Base-by-base conservation (phyloP, 2,888 invertebrate species). In the Erpobdella octoculata region DNA sequence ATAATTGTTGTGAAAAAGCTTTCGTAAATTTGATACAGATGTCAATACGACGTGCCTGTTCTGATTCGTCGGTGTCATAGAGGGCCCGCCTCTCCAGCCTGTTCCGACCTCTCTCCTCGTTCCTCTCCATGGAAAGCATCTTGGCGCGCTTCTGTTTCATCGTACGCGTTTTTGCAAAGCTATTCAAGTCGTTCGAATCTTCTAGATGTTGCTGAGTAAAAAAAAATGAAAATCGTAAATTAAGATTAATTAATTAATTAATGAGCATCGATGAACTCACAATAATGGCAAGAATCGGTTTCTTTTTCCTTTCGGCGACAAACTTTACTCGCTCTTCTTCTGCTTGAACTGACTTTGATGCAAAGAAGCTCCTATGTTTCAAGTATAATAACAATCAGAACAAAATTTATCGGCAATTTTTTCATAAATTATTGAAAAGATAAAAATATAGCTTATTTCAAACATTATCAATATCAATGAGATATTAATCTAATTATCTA, bases 51-150 rank as follows among this genome's bases (percentile, higher is more conserved):
- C n/a, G n/a, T n/a, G n/a, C n/a, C n/a, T 25, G 53, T 25, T 75
- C 80, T 76, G 80, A 80, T 58, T 80, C 81, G 71, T 81, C 81
- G 18, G 83, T 82, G 75, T 83, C 83, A 76, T 83, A 83, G 21
- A 83, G 76, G 9, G 83, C 83, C 41, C 81, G 73, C 3, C 80
- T 78, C 9, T 80, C 78, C 59, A 83, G 77, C 38, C 82, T 75
- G 75, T 83, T 83, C 4, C 79, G 77, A 1, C 78, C 79, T 0
- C 80, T 79, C 69, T 80, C 79, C 62, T 80, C 80, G 72, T 73
- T 76, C 28, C 71, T 59, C 8, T n/a, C 41, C n/a, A 38, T 38
- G 25, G 66, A 66, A 1, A 66, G 37, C 41, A 36, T 66, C 38
- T 38, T 66, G 1, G 41, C 66, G 8, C 66, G 8, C 38, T 38